A percentile compares a stretch with the other conserved stretches of the same genome.
Conservation (phyloP, 2,113 vertebrate genomes). For the Epinephelus lanceolatus region DNA sequence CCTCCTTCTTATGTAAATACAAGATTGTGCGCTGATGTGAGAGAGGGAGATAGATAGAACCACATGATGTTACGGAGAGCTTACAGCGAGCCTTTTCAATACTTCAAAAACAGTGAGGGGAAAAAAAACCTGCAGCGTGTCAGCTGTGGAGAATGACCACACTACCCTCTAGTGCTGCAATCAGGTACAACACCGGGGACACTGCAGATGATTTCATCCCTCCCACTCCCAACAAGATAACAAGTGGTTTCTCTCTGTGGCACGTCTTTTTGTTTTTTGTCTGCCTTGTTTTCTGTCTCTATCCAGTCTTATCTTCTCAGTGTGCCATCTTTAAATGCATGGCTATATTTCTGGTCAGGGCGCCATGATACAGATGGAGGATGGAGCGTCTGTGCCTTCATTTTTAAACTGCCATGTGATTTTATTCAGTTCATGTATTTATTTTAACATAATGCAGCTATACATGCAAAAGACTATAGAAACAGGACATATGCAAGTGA, state of each 20-base stretch:
- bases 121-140: background rate
- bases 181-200: background rate
- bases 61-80: constrained; percentile 59
- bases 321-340: background rate
- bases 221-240: constrained; percentile 20
- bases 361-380: too few relatives aligned
- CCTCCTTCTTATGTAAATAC: constrained; percentile 69
- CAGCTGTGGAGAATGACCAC: constrained; percentile 36
- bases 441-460: background rate
- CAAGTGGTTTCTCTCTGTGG: constrained; percentile 23
- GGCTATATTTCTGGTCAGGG: background rate
- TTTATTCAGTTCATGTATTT: background rate
- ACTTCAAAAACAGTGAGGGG: constrained; percentile 32
- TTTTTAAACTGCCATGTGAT: background rate
- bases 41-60: constrained; percentile 53
- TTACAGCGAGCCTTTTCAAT: constrained; percentile 52
- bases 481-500: background rate
- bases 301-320: background rate
- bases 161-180: constrained; percentile 60
- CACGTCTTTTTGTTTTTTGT: background rate
- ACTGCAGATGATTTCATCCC: constrained; percentile 45
- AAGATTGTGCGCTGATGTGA: constrained; percentile 59
- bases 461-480: background rate
- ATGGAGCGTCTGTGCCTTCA: too few relatives aligned
- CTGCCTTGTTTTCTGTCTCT: background rate